Evolutionary conservation across 2,797 vertebrate species (phyloP), one percentile per base, ranked within the genome.

Genomic region (Petrocephalus sullivani): DNA sequence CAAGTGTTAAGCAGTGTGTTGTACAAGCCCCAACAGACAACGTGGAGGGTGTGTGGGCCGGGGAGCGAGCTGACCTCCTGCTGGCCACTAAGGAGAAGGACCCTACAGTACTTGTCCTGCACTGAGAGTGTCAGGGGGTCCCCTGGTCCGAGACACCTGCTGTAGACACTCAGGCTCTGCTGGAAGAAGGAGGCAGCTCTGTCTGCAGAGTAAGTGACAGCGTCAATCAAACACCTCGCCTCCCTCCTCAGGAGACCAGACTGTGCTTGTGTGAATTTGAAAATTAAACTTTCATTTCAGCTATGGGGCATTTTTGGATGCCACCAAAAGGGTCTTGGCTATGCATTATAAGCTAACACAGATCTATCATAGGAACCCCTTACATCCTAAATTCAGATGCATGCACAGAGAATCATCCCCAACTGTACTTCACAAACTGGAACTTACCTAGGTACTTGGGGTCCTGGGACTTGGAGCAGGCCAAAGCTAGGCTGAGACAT

Each of bases 91-190:
- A 89, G 88, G 87, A 95, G 94, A 19, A 96, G 94, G 89, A 95
- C 96, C 78, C 89, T 94, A 91, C 95, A 95, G 91, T 94, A 96
- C 90, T 95, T 93, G 81, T 96, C 95, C 90, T 96, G 94, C 85
- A 91, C 93, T 0, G 91, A 28, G 46, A 96, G 94, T 57, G 93
- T 94, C 49, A 90, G 92, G 86, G 93, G 90, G 91, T 92, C 94
- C 57, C 90, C 90, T 4, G 37, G 81, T 56, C 94, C 94, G 86
- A 89, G 89, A 4, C 87, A 89, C 86, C 90, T 93, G 89, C 90
- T 93, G 85, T 95, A 94, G 28, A 87, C 89, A 67, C 88, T 88
- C 87, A 96, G 92, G 91, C 95, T 96, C 89, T 95, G 93, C 89
- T 95, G 93, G 92, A 96, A 96, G 90, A 95, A 92, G 60, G 88